Evolutionary conservation across 1,140 invertebrate species (phyloP).

Genomic region (Dendrolimus kikuchii): DNA sequence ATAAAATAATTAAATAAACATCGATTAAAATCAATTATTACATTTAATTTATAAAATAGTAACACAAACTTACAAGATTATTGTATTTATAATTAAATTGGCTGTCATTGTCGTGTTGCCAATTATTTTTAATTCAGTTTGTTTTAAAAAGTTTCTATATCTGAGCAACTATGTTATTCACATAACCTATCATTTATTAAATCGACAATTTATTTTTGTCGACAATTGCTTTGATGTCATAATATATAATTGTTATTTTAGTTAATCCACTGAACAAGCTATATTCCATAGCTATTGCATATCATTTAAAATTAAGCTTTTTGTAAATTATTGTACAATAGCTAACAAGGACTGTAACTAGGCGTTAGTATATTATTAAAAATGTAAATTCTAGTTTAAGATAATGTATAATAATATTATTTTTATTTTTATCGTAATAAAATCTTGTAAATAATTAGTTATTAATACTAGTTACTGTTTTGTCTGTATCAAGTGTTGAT

Average conservation of each 20-base stretch:
- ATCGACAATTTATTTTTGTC: too few species aligned
- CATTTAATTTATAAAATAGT: too few species aligned
- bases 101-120: too few species aligned
- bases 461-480: conserved; percentile 7
- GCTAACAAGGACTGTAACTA: conserved; percentile 52
- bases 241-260: conserved; percentile 7
- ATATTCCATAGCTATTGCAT: conserved; percentile 63
- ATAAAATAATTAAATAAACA: too few species aligned
- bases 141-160: too few species aligned
- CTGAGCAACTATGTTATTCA: too few species aligned
- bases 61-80: too few species aligned
- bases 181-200: too few species aligned
- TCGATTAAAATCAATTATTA: too few species aligned
- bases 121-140: too few species aligned
- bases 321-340: conserved; percentile 70
- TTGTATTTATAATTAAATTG: too few species aligned
- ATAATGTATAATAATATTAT: conserved; percentile 50
- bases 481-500: background rate
- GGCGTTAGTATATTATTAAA: conserved; percentile 31
- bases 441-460: conserved; percentile 52
- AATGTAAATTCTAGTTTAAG: conserved; percentile 45
- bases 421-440: conserved; percentile 49
- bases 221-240: background rate
- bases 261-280: conserved; percentile 24
- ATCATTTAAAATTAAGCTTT: conserved; percentile 63